phyloP scores from a whole-genome alignment of 1,140 invertebrate genomes.

The Monomorium pharaonis region DNA sequence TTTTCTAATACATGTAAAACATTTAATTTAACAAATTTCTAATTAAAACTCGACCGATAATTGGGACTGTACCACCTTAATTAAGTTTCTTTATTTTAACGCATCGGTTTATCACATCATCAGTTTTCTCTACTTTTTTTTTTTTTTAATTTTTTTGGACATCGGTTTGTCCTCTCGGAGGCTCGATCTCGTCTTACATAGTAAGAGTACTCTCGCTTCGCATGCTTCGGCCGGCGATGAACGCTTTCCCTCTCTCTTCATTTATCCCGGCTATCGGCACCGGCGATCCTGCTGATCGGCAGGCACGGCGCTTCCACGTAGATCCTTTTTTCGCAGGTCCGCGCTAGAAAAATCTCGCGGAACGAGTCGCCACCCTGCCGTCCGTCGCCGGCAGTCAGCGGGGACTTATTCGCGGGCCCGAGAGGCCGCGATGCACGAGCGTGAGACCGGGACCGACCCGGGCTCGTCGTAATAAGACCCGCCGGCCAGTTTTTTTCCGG shows the following conservation, averaged over 20 bases:
- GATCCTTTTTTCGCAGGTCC: slow-evolving; percentile 54
- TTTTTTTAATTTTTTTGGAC: not conserved
- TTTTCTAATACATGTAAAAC: no score
- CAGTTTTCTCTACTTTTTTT: not conserved
- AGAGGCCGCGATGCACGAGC: slow-evolving; percentile 78
- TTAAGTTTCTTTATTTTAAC: not conserved
- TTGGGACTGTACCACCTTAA: no score
- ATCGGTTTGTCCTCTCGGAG: not conserved
- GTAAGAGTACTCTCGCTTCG: not conserved
- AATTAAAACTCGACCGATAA: no score
- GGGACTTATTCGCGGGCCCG: slow-evolving; percentile 64
- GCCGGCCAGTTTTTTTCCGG: slow-evolving; percentile 83
- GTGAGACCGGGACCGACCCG: slow-evolving; percentile 81
- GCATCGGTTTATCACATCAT: not conserved
- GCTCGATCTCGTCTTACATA: not conserved
- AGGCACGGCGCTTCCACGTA: slow-evolving; percentile 34
- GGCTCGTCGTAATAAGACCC: slow-evolving; percentile 84
- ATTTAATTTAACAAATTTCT: no score
- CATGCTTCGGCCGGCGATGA: not conserved
- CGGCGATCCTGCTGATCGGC: slow-evolving; percentile 16
- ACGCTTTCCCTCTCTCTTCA: not conserved
- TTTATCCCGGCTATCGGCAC: not conserved
- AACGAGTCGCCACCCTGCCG: slow-evolving; percentile 78
- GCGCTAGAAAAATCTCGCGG: slow-evolving; percentile 81
- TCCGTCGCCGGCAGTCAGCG: slow-evolving; percentile 54